Conservation (phyloP, 2,113 vertebrate species). For the Grantiella picta region DNA sequence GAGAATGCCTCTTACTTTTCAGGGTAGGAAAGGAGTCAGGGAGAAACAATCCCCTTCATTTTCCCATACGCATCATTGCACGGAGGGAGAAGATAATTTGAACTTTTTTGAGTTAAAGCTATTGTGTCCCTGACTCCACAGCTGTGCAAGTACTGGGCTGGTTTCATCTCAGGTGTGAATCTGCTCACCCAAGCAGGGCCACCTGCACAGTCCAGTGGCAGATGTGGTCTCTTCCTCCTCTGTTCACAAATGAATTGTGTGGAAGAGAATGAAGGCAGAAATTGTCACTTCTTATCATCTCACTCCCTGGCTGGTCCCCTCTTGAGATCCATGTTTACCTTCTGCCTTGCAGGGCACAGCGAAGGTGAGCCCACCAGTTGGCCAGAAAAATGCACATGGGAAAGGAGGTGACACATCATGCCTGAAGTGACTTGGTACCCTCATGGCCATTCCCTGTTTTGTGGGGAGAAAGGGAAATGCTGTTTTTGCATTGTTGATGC, state of each 20-base stretch:
- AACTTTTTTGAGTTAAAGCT: not conserved
- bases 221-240: not conserved
- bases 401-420: not conserved
- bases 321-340: not conserved
- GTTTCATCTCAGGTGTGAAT: not conserved
- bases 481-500: not conserved
- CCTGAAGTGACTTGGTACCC: rapidly evolving
- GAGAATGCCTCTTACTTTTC: not conserved
- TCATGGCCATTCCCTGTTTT: rapidly evolving
- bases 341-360: not conserved
- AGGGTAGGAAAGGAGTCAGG: not conserved
- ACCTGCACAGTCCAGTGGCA: not conserved
- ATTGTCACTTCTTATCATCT: not conserved
- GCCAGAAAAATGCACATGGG: not conserved
- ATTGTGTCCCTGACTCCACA: not conserved
- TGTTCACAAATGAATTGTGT: rapidly evolving
- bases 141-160: not conserved
- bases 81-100: not conserved
- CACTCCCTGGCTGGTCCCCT: not conserved
- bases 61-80: not conserved
- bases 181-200: not conserved
- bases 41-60: not conserved
- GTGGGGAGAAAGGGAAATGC: not conserved
- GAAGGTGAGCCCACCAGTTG: not conserved
- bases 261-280: not conserved